Percentiles rank a stretch among this genome's conserved stretches.
These are phyloP conservation scores for Elmis aenea DNA, from an alignment of 2,888 invertebrate genomes.

Conservation along the genomic window DNA sequence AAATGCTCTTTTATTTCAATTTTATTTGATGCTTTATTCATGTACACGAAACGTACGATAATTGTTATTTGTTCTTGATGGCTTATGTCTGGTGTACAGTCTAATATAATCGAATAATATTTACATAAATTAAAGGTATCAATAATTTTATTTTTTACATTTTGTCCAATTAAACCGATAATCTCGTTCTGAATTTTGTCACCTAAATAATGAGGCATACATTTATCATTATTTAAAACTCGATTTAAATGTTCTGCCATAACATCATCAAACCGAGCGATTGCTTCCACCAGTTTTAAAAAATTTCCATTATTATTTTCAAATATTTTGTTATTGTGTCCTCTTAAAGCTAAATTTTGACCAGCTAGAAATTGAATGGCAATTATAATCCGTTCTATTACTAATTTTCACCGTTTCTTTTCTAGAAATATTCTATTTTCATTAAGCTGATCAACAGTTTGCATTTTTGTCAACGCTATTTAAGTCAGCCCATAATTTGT, in stretches of 20 bases:
- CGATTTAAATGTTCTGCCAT: slow-evolving; percentile 3
- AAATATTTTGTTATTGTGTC: slow-evolving; percentile 9
- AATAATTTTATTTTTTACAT: slow-evolving; percentile 14
- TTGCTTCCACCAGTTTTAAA: slow-evolving; percentile 17
- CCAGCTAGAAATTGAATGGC: slow-evolving; percentile 21
- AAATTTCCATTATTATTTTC: slow-evolving; percentile 20
- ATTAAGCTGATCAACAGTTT: background rate
- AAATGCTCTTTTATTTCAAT: slow-evolving; percentile 5
- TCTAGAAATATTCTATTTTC: background rate
- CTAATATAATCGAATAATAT: slow-evolving; percentile 10
- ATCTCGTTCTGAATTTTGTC: slow-evolving; percentile 18
- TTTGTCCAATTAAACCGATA: slow-evolving; percentile 10
- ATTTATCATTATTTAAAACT: slow-evolving; percentile 2
- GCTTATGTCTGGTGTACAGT: slow-evolving; percentile 10
- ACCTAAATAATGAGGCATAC: slow-evolving; percentile 16
- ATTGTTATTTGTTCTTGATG: slow-evolving; percentile 12
- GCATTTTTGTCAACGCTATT: slow-evolving; percentile 6
- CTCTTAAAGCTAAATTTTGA: slow-evolving; percentile 9
- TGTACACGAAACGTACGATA: slow-evolving; percentile 5
- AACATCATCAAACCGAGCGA: slow-evolving; percentile 11
- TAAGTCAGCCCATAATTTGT: slow-evolving; percentile 16
- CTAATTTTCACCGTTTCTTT: slow-evolving; percentile 11
- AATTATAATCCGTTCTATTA: slow-evolving; percentile 13
- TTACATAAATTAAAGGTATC: too few relatives aligned
- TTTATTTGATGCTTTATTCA: slow-evolving; percentile 1